Conservation (phyloP, 2,113 vertebrate species). For the Myrmecobius fasciatus region DNA sequence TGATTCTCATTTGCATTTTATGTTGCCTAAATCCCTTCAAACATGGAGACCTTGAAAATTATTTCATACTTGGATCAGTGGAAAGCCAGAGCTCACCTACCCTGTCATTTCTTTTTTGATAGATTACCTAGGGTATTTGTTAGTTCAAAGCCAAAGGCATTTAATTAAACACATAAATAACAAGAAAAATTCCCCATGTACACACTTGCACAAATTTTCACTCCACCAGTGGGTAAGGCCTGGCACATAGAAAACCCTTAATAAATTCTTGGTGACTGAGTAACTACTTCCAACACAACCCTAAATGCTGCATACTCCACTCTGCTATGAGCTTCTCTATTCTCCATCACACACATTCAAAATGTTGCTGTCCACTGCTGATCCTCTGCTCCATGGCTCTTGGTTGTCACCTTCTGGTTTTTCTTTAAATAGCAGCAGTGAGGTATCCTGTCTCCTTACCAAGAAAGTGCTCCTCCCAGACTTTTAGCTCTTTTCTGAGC, state of each 20-base stretch:
- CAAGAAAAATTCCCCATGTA: not conserved
- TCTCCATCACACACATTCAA: not conserved
- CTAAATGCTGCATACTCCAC: not conserved
- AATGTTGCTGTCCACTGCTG: not conserved
- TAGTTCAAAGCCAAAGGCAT: not conserved
- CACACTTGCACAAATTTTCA: not conserved
- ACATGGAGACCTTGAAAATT: not conserved
- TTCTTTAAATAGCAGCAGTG: not conserved
- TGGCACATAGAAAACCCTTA: not conserved
- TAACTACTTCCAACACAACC: not conserved
- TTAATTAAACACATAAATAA: not conserved
- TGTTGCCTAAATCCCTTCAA: not conserved
- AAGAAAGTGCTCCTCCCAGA: not conserved
- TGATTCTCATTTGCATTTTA: not conserved
- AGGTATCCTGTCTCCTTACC: not conserved
- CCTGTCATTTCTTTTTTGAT: not conserved
- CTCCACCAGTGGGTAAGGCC: not conserved
- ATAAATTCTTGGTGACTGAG: not conserved
- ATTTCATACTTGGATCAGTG: not conserved
- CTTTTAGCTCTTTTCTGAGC: not conserved
- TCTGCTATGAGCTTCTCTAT: not conserved
- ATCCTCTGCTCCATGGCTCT: not conserved
- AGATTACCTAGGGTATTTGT: not conserved
- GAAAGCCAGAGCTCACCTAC: not conserved
- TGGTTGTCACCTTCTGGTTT: not conserved